A percentile compares a stretch with the other conserved stretches of the same genome.
Evolutionary conservation across 2,113 vertebrate species (phyloP).

Genomic region (Clinocottus analis): DNA sequence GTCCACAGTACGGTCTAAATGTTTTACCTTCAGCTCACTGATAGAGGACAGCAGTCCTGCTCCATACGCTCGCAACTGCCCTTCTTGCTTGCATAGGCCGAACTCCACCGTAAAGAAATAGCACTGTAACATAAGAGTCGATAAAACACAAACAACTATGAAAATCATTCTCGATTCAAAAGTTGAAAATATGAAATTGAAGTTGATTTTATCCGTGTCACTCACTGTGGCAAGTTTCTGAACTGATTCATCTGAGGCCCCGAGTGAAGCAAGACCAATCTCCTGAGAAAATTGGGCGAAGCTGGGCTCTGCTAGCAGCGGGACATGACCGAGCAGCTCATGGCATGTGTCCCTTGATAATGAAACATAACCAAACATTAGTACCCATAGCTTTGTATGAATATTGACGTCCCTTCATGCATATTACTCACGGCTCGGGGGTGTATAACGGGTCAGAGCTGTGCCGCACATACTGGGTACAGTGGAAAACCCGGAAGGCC

Average conservation of each 20-base stretch:
- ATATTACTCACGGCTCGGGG: constrained; percentile 95
- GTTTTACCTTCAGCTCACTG: constrained; percentile 93
- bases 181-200: neutral
- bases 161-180: neutral
- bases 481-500: constrained; percentile 98
- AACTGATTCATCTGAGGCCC: constrained; percentile 94
- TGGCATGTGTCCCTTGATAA: constrained; percentile 94
- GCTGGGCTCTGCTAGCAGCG: constrained; percentile 95
- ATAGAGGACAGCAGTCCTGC: constrained; percentile 97
- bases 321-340: constrained; percentile 96
- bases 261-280: constrained; percentile 96
- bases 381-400: neutral
- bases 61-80: constrained; percentile 92
- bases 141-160: neutral
- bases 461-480: constrained; percentile 97
- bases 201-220: constrained; percentile 5
- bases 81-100: constrained; percentile 97
- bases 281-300: constrained; percentile 99
- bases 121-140: constrained; percentile 83
- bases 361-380: constrained; percentile 7
- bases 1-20: neutral
- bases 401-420: neutral
- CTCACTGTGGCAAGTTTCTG: constrained; percentile 97
- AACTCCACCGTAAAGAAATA: constrained; percentile 99
- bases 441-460: constrained; percentile 97